These are phyloP conservation scores for Gorsachius magnificus DNA, from an alignment of 2,797 vertebrate genomes.

Conservation along the genomic window DNA sequence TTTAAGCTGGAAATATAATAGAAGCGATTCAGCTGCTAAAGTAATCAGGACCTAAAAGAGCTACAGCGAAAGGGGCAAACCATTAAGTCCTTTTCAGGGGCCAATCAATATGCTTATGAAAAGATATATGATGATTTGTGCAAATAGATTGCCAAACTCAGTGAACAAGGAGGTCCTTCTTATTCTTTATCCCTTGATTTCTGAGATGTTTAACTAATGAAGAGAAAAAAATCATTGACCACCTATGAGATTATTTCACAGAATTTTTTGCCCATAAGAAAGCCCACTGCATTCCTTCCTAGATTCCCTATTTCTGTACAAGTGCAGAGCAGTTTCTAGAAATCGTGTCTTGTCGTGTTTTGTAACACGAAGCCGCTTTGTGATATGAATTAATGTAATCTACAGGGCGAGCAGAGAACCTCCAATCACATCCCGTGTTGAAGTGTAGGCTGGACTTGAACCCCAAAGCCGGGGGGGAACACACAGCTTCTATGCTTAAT, in stretches of 20 bases:
- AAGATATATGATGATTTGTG: background rate
- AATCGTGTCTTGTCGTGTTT: background rate
- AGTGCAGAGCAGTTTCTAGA: background rate
- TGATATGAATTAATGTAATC: conserved; percentile 15
- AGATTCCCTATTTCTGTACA: background rate
- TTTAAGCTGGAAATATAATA: background rate
- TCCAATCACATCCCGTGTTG: background rate
- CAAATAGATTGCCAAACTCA: background rate
- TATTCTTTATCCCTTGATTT: background rate
- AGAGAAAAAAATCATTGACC: background rate
- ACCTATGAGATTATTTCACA: background rate
- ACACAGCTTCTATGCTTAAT: background rate
- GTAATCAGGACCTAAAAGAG: background rate
- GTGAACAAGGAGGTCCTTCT: background rate
- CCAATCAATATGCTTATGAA: background rate
- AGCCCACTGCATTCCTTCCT: background rate
- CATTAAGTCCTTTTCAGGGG: background rate
- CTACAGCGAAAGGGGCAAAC: background rate
- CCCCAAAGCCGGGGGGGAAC: background rate
- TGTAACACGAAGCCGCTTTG: background rate
- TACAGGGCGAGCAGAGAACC: background rate
- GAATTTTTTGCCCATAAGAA: background rate
- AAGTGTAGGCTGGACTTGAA: background rate
- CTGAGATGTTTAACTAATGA: background rate
- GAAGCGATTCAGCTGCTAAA: background rate